Evolutionary conservation across 2,888 invertebrate genomes (phyloP).

Genomic region (Parnassius orleans): DNA sequence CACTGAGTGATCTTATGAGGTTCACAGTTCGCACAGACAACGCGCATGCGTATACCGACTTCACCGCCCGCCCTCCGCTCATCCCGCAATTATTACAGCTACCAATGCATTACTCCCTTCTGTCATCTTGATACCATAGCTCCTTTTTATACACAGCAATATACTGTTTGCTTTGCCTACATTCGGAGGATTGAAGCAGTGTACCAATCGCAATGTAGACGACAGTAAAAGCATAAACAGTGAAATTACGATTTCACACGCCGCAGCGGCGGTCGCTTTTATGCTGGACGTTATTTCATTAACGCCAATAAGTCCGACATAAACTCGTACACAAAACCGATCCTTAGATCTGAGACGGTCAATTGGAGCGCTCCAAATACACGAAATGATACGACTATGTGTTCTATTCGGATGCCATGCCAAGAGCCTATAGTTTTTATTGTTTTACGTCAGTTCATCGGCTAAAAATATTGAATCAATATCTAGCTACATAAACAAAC

Average conservation of each 20-base stretch:
- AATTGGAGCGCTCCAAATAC: constrained; percentile 2
- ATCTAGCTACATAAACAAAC: constrained; percentile 24
- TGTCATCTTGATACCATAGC: constrained; percentile 29
- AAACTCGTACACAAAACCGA: constrained; percentile 40
- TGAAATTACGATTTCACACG: constrained; percentile 46
- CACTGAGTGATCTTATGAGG: constrained; percentile 69
- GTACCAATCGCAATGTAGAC: constrained; percentile 34
- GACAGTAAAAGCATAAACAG: constrained; percentile 47
- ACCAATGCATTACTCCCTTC: constrained; percentile 41
- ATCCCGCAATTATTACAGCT: constrained; percentile 29
- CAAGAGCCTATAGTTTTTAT: constrained; percentile 14
- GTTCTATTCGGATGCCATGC: neutral
- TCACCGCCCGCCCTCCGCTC: constrained; percentile 32
- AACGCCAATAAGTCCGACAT: constrained; percentile 39
- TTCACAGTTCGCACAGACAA: constrained; percentile 55
- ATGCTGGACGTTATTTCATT: constrained; percentile 39
- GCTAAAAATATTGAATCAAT: constrained; percentile 28
- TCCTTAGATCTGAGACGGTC: constrained; percentile 26
- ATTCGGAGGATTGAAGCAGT: constrained; percentile 30
- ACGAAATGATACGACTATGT: neutral
- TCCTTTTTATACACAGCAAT: constrained; percentile 33
- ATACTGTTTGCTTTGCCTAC: constrained; percentile 38
- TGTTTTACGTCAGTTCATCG: constrained; percentile 18
- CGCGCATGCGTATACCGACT: constrained; percentile 63
- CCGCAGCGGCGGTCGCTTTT: constrained; percentile 32